Conservation (phyloP, 2,113 vertebrate genomes). For the Siphamia tubifer region DNA sequence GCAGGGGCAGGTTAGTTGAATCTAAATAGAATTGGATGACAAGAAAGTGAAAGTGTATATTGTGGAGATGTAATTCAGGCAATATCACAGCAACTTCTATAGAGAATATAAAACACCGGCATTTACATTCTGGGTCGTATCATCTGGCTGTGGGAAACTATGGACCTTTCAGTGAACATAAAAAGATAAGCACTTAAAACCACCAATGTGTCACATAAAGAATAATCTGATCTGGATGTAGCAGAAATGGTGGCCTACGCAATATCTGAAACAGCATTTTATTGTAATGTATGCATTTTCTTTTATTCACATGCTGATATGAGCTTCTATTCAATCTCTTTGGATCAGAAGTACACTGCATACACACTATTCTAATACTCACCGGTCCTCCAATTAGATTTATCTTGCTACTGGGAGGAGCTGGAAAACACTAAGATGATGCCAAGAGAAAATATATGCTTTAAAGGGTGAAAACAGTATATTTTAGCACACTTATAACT, state of each 20-base stretch:
- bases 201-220: neutral
- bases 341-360: neutral
- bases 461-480: neutral
- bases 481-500: constrained; percentile 36
- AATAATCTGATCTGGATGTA: neutral
- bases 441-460: neutral
- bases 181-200: neutral
- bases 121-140: constrained; percentile 56
- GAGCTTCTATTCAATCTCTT: neutral
- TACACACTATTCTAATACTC: constrained; percentile 25
- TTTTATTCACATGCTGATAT: neutral
- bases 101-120: neutral
- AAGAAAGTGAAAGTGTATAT: neutral
- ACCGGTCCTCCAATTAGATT: constrained; percentile 31
- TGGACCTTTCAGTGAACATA: constrained; percentile 34
- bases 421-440: constrained; percentile 20
- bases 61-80: neutral
- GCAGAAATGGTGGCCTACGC: neutral
- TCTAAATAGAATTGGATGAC: constrained; percentile 46
- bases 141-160: constrained; percentile 41
- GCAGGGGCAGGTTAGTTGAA: constrained; percentile 3
- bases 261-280: neutral
- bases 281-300: neutral
- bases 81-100: neutral
- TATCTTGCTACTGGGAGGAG: constrained; percentile 49